These are phyloP conservation scores for Drosophila robusta DNA, from an alignment of 2,888 invertebrate species.

Conservation along the genomic window DNA sequence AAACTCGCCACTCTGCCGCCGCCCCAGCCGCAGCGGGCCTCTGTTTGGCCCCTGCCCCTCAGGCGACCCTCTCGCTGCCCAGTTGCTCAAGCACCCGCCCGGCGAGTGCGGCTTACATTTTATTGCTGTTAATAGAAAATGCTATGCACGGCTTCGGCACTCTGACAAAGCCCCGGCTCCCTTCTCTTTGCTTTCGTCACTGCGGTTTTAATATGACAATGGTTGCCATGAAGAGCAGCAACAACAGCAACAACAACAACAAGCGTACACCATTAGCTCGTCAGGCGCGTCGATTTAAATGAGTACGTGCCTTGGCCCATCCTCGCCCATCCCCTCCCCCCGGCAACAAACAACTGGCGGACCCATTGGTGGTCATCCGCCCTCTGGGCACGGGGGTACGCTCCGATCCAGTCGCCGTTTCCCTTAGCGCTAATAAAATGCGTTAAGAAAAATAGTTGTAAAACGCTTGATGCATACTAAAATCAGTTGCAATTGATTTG, in stretches of 20 bases:
- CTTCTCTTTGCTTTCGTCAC: conserved; percentile 52
- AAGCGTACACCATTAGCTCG: conserved; percentile 69
- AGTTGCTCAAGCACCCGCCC: no score
- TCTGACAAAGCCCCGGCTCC: neutral
- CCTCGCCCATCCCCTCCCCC: neutral
- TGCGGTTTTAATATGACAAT: conserved; percentile 78
- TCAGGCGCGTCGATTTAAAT: conserved; percentile 75
- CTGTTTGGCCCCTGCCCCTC: conserved; percentile 3
- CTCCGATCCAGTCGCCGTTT: conserved; percentile 40
- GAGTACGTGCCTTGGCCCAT: conserved; percentile 61
- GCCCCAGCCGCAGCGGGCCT: conserved; percentile 12
- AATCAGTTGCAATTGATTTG: conserved; percentile 79
- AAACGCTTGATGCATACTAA: conserved; percentile 82
- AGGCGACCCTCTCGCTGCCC: neutral
- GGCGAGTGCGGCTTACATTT: conserved; percentile 47
- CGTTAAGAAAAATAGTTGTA: conserved; percentile 82
- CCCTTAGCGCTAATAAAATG: conserved; percentile 76
- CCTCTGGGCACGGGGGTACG: conserved; percentile 9
- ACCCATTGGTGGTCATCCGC: conserved; percentile 44
- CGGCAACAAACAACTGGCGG: neutral
- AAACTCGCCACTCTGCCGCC: conserved; percentile 49
- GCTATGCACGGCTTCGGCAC: conserved; percentile 69
- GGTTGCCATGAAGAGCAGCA: conserved; percentile 37
- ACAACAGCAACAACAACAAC: conserved; percentile 26
- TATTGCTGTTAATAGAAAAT: conserved; percentile 75